These are phyloP conservation scores for Theropithecus gelada DNA, from an alignment of 2,113 vertebrate species.

Conservation along the genomic window DNA sequence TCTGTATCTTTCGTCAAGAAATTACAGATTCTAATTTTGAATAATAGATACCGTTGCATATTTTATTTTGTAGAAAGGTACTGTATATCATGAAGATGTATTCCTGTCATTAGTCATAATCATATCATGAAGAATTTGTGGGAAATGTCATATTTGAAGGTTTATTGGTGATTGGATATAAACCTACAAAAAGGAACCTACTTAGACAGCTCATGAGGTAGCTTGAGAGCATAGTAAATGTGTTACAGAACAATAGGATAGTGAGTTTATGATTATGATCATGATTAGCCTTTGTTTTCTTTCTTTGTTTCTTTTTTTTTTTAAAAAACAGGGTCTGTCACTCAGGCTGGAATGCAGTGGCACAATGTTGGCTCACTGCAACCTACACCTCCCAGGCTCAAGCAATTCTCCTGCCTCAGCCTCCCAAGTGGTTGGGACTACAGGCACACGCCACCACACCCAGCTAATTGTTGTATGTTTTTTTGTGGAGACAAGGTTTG, in stretches of 20 bases:
- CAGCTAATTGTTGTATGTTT: too few species aligned
- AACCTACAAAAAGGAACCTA: not conserved
- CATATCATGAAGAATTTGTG: constrained; percentile 47
- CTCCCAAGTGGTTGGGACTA: not conserved
- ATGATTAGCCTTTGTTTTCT: not conserved
- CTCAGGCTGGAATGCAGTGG: not conserved
- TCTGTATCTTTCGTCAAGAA: constrained; percentile 56
- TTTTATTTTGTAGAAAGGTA: constrained; percentile 35
- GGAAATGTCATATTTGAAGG: constrained; percentile 7
- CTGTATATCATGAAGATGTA: not conserved
- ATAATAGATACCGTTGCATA: not conserved
- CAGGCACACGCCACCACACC: too few species aligned
- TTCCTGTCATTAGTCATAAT: constrained; percentile 1
- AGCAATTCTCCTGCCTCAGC: not conserved
- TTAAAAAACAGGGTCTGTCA: not conserved
- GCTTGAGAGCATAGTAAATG: constrained; percentile 38
- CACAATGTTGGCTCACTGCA: not conserved
- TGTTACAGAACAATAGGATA: not conserved
- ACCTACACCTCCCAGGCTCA: not conserved
- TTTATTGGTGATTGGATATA: constrained; percentile 42
- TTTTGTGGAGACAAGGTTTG: too few species aligned
- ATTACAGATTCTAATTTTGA: constrained; percentile 51
- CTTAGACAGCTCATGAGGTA: not conserved
- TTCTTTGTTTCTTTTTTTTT: not conserved
- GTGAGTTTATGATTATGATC: not conserved